Conservation (phyloP, 2,888 invertebrate species). For the Antheraea assamensis region DNA sequence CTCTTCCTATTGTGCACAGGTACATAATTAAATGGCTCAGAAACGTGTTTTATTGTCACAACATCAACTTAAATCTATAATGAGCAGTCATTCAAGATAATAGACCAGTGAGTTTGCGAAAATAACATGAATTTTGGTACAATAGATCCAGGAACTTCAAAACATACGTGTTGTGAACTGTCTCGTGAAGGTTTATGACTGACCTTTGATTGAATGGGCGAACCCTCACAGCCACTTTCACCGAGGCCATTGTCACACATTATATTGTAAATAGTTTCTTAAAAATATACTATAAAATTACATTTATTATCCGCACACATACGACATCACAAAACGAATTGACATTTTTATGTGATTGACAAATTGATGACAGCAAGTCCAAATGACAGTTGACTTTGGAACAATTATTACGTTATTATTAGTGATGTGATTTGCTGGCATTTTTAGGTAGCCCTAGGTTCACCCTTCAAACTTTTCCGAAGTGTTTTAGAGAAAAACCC, state of each 20-base stretch:
- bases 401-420: too few species aligned
- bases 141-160: slow-evolving; percentile 40
- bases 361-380: slow-evolving; percentile 24
- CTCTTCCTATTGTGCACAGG: slow-evolving; percentile 19
- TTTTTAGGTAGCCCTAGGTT: too few species aligned
- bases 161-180: slow-evolving; percentile 39
- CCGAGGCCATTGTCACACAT: slow-evolving; percentile 91
- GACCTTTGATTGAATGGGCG: slow-evolving; percentile 95
- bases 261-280: slow-evolving; percentile 66
- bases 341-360: slow-evolving; percentile 49
- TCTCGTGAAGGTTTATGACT: slow-evolving; percentile 39
- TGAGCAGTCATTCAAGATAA: slow-evolving; percentile 38
- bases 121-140: slow-evolving; percentile 39
- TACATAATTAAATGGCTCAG: neutral
- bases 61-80: slow-evolving; percentile 35
- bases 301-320: slow-evolving; percentile 60
- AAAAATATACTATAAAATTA: slow-evolving; percentile 54
- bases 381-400: neutral
- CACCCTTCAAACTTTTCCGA: too few species aligned
- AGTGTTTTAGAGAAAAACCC: too few species aligned
- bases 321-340: slow-evolving; percentile 64
- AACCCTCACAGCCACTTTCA: slow-evolving; percentile 95
- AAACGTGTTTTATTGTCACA: slow-evolving; percentile 17
- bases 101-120: slow-evolving; percentile 42
- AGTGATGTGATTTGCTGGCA: too few species aligned